A percentile compares a stretch with the other conserved stretches of the same genome.
Evolutionary conservation across 2,113 vertebrate species (phyloP).

Genomic region (Pomatostomus ruficeps): DNA sequence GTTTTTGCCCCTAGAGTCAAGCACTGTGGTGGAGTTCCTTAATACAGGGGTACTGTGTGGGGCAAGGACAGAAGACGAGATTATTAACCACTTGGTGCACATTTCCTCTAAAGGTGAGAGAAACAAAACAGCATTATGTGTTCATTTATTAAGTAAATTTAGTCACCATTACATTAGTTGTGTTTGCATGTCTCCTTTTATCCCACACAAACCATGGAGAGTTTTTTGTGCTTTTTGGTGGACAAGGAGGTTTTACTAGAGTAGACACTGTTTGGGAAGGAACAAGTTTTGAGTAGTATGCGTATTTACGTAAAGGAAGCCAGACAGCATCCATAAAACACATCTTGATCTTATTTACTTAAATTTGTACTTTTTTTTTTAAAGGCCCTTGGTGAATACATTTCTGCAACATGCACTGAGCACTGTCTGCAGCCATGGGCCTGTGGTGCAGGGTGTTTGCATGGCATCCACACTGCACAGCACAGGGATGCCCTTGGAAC

Average conservation of each 20-base stretch:
- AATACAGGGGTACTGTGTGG: neutral
- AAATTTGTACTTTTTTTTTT: neutral
- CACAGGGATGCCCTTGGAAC: neutral
- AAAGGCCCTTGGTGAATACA: neutral
- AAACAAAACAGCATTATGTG: neutral
- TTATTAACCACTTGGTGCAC: neutral
- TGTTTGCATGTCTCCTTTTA: neutral
- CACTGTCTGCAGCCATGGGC: fast-evolving
- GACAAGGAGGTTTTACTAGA: neutral
- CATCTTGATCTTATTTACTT: neutral
- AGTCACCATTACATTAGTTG: neutral
- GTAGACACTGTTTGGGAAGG: neutral
- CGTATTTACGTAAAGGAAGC: neutral
- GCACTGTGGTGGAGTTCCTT: neutral
- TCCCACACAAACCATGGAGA: fast-evolving
- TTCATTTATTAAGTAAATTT: neutral
- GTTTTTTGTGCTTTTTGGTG: neutral
- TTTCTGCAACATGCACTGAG: too few relatives aligned
- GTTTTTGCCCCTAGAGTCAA: neutral
- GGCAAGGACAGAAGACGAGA: neutral
- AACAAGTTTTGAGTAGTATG: neutral
- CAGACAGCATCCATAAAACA: neutral
- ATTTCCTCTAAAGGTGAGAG: neutral
- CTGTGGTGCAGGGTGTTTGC: neutral
- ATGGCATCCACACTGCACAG: neutral